These are phyloP conservation scores for Cephalopterus ornatus DNA, from an alignment of 2,113 vertebrate genomes.

Conservation along the genomic window DNA sequence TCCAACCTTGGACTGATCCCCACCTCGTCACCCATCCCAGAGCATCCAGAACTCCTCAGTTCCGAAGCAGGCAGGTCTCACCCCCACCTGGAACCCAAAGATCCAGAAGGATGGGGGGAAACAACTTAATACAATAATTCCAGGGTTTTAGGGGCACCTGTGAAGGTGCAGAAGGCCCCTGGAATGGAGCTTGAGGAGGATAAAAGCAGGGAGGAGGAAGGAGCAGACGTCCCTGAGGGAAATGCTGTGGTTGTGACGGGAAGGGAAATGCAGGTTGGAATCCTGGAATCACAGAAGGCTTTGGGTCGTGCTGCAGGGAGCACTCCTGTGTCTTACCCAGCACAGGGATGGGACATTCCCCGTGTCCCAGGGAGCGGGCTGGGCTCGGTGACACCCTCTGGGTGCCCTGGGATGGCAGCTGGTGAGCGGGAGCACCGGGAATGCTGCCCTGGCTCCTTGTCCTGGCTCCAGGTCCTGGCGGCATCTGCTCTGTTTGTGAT, in stretches of 20 bases:
- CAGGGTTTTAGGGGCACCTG: background rate
- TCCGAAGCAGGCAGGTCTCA: background rate
- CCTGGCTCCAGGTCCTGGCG: background rate
- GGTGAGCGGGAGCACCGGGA: background rate
- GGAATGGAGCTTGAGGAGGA: background rate
- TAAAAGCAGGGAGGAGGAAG: background rate
- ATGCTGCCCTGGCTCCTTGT: background rate
- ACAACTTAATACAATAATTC: background rate
- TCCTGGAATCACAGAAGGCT: background rate
- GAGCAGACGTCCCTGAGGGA: background rate
- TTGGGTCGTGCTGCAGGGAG: background rate
- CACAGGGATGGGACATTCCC: background rate
- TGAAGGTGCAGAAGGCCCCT: background rate
- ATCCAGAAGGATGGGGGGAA: background rate
- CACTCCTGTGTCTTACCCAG: fast-evolving
- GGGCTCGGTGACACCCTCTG: too few relatives aligned
- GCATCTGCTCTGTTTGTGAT: background rate
- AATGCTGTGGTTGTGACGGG: background rate
- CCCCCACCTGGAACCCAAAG: background rate
- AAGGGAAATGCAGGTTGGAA: background rate
- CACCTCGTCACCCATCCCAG: background rate
- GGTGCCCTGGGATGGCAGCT: background rate
- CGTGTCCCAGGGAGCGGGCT: fast-evolving
- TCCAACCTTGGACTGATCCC: background rate
- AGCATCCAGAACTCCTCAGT: background rate